A percentile compares a stretch with the other conserved stretches of the same genome.
phyloP scores from a whole-genome alignment of 2,797 vertebrate species.

The Myotis pilosus region DNA sequence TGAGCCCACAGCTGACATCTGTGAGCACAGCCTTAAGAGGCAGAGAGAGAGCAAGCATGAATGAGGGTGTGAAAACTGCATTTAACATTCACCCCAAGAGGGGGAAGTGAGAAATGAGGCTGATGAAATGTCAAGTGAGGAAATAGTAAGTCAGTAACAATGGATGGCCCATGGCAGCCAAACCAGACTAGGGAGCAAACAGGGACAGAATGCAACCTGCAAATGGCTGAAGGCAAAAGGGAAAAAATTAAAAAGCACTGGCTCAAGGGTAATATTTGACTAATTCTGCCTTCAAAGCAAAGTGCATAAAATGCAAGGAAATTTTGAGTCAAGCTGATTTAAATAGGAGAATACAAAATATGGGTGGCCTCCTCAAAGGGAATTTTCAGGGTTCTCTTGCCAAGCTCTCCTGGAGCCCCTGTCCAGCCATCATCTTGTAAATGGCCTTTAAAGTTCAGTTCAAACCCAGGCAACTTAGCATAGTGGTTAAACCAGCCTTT shows the following conservation, averaged over 20 bases:
- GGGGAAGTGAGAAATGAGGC: slow-evolving; percentile 22
- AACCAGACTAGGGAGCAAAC: not conserved
- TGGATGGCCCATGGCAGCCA: not conserved
- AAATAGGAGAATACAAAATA: not conserved
- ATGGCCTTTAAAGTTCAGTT: slow-evolving; percentile 2
- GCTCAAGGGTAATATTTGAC: not conserved
- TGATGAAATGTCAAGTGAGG: slow-evolving; percentile 40
- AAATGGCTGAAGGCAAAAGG: not conserved
- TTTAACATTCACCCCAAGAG: not conserved
- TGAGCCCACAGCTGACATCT: not conserved
- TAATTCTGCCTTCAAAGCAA: slow-evolving; percentile 20
- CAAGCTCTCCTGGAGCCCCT: not conserved
- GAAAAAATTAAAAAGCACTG: not conserved
- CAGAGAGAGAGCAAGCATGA: not conserved
- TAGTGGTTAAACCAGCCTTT: not conserved
- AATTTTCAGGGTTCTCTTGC: not conserved
- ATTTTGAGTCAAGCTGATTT: not conserved
- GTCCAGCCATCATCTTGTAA: not conserved
- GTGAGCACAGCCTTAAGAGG: not conserved
- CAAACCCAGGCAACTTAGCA: not conserved
- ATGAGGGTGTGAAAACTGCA: not conserved
- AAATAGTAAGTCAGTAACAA: not conserved
- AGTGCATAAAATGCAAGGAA: slow-evolving; percentile 9
- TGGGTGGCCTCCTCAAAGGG: not conserved
- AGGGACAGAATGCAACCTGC: not conserved